Evolutionary conservation across 2,113 vertebrate genomes (phyloP), one percentile per base, ranked within the genome.

Genomic region (Falcunculus frontatus): DNA sequence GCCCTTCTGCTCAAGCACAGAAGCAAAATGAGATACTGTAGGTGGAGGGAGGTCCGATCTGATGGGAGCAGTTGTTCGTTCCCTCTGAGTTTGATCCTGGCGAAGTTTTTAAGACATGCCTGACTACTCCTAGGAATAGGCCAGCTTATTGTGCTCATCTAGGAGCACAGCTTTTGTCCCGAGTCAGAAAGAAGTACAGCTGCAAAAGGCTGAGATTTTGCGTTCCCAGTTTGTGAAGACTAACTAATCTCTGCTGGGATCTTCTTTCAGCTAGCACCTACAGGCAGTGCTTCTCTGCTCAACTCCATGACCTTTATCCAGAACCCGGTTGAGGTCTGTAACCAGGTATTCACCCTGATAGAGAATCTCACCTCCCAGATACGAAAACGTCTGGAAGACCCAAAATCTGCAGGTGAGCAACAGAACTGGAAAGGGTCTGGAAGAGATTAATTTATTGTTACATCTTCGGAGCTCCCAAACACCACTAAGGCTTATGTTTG

Each of bases 281-380:
- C 99, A 46, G 97, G 98, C 65, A 99, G 98, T 16, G 87, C 96
- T 37, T 99, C 99, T 39, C 88, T 99, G 91, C 96, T 99, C 62
- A 99, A 98, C 95, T 99, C 99, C 42, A 99, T 99, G 99, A 98
- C 97, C 27, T 89, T 98, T 4, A 99, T 99, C 75, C 97, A 98
- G 96, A 99, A 99, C 96, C 99, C 99, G 1, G 99, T 99, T 73
- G 98, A 96, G 73, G 98, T 98, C 13, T 99, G 99, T 93, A 98
- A 99, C 97, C 96, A 98, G 64, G 99, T 99, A 74, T 99, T 99
- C 94, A 79, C 97, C 65, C 98, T 99, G 96, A 99, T 99, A 88
- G 99, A 99, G 98, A 99, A 98, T 87, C 99, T 99, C 91, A 99
- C 99, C 25, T 98, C 98, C 22, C 99, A 99, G 97, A 99, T 99